A percentile compares a stretch with the other conserved stretches of the same genome.
phyloP scores from a whole-genome alignment of 2,113 vertebrate genomes.

The Passer montanus region DNA sequence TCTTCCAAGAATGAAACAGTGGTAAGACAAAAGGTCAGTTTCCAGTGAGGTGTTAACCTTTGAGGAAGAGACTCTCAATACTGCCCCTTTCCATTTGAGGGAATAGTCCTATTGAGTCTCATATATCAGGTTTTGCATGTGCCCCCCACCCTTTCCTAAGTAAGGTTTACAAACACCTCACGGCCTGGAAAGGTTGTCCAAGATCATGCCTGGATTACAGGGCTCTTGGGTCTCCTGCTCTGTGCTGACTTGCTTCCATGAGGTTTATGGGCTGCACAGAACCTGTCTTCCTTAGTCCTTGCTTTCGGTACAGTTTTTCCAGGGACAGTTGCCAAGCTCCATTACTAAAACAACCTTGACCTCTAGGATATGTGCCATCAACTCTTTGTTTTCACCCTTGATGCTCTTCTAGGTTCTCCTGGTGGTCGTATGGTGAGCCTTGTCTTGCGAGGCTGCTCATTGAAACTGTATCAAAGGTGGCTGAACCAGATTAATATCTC shows the following conservation, averaged over 20 bases:
- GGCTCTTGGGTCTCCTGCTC: background rate
- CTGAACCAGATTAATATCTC: background rate
- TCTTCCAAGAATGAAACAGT: background rate
- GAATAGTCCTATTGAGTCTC: no score
- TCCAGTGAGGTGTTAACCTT: background rate
- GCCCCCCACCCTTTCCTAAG: no score
- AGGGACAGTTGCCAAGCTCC: background rate
- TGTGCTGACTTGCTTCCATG: background rate
- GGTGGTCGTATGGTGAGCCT: background rate
- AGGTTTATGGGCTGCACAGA: background rate
- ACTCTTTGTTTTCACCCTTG: background rate
- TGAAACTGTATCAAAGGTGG: background rate
- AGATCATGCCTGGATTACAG: background rate
- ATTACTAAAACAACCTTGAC: accelerated
- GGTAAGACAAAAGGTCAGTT: background rate
- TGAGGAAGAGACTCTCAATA: no score
- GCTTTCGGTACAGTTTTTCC: background rate
- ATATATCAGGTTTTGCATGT: no score
- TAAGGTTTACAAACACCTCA: no score
- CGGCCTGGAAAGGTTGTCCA: background rate
- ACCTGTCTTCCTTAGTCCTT: background rate
- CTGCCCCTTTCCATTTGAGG: no score
- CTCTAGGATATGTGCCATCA: background rate
- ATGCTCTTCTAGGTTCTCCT: background rate
- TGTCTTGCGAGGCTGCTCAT: background rate